Conservation (phyloP, 1,140 invertebrate species). For the Chrysoperla carnea region DNA sequence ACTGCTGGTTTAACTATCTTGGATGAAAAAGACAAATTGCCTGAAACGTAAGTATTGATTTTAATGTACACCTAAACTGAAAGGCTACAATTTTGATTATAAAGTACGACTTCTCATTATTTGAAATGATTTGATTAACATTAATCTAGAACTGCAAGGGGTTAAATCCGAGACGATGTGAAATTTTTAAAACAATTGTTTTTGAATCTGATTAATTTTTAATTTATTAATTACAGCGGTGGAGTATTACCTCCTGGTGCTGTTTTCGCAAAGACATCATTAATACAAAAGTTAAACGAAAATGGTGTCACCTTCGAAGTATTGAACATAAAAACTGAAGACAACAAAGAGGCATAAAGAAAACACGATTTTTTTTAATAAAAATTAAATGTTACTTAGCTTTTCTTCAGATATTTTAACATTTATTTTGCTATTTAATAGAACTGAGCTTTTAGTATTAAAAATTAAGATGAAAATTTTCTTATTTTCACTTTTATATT, state of each 20-base stretch:
- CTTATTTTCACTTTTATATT: neutral
- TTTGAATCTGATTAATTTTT: too few species aligned
- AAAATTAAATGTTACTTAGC: neutral
- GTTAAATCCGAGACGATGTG: too few species aligned
- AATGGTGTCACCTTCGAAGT: constrained; percentile 39
- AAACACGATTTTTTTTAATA: neutral
- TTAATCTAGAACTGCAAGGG: neutral
- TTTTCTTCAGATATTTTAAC: neutral
- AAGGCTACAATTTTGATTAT: neutral
- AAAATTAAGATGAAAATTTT: neutral
- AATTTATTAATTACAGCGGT: constrained; percentile 24
- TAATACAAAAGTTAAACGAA: constrained; percentile 37
- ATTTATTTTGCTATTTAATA: too few species aligned
- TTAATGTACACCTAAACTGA: too few species aligned
- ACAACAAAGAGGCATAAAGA: neutral
- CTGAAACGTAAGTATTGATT: constrained; percentile 33
- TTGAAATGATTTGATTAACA: neutral
- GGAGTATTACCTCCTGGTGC: constrained; percentile 38
- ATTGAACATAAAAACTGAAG: neutral
- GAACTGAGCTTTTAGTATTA: neutral
- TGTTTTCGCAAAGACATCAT: constrained; percentile 40
- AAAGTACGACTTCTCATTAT: constrained; percentile 2
- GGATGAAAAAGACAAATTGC: constrained; percentile 58
- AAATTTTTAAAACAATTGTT: too few species aligned
- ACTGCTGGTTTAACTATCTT: constrained; percentile 57